phyloP scores from a whole-genome alignment of 2,888 invertebrate species.

The Xanthorhoe designata region DNA sequence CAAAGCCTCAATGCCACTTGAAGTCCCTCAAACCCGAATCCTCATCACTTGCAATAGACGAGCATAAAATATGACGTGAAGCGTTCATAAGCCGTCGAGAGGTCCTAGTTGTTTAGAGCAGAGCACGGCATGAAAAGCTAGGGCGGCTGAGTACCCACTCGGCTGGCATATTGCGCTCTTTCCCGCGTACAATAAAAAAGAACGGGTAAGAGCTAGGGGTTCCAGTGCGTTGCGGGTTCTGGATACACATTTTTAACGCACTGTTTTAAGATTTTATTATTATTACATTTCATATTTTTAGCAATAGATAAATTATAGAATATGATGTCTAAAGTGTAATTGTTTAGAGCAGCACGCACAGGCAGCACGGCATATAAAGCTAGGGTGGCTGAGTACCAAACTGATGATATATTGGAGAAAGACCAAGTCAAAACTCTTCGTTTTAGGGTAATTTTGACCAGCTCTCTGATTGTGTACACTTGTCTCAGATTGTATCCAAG shows the following conservation, averaged over 20 bases:
- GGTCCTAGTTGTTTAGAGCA: slow-evolving; percentile 71
- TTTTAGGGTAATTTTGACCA: too few relatives aligned
- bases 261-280: too few relatives aligned
- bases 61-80: slow-evolving; percentile 34
- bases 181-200: slow-evolving; percentile 44
- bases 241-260: background rate
- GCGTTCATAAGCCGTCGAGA: slow-evolving; percentile 63
- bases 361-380: slow-evolving; percentile 63
- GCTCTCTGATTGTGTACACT: too few relatives aligned
- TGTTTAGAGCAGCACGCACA: slow-evolving; percentile 66
- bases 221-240: background rate
- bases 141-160: slow-evolving; percentile 58
- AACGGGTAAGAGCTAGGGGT: background rate
- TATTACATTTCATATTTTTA: too few relatives aligned
- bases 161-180: slow-evolving; percentile 68
- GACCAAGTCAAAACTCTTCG: too few relatives aligned
- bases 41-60: slow-evolving; percentile 25
- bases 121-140: slow-evolving; percentile 64
- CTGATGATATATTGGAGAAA: slow-evolving; percentile 66
- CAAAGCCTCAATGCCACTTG: background rate
- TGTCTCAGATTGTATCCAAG: too few relatives aligned
- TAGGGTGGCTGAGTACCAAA: slow-evolving; percentile 58
- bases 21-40: slow-evolving; percentile 19
- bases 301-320: slow-evolving; percentile 13
- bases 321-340: too few relatives aligned